Conservation (phyloP, 2,797 vertebrate genomes). For the Mustela erminea region DNA sequence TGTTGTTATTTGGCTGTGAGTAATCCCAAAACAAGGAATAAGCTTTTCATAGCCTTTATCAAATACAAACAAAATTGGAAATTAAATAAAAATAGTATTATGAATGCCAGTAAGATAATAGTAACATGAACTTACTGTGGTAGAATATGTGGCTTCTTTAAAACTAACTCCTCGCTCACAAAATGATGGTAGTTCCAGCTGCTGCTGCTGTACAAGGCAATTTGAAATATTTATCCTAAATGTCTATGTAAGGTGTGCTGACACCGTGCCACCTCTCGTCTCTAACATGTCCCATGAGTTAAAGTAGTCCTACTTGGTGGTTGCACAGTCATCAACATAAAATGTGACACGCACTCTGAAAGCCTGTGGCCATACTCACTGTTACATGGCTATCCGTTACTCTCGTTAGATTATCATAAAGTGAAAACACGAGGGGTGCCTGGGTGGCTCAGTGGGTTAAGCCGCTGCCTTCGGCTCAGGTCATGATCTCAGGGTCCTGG, state of each 20-base stretch:
- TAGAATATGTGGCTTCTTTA: background rate
- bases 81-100: background rate
- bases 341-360: background rate
- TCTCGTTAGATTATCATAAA: background rate
- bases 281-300: background rate
- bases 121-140: background rate
- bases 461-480: too few species aligned
- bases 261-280: background rate
- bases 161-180: slow-evolving; percentile 35
- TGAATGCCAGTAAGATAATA: background rate
- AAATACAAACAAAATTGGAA: background rate
- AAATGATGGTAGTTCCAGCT: background rate
- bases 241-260: background rate
- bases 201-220: background rate
- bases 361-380: background rate
- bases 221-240: slow-evolving; percentile 11
- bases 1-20: background rate
- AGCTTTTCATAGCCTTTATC: background rate
- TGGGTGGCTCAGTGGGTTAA: too few species aligned
- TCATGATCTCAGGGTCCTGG: too few species aligned
- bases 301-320: background rate
- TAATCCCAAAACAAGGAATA: background rate
- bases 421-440: background rate
- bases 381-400: background rate
- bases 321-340: background rate